A percentile compares a stretch with the other conserved stretches of the same genome.
Conservation (phyloP, 2,888 invertebrate species). For the Pimpla rufipes region DNA sequence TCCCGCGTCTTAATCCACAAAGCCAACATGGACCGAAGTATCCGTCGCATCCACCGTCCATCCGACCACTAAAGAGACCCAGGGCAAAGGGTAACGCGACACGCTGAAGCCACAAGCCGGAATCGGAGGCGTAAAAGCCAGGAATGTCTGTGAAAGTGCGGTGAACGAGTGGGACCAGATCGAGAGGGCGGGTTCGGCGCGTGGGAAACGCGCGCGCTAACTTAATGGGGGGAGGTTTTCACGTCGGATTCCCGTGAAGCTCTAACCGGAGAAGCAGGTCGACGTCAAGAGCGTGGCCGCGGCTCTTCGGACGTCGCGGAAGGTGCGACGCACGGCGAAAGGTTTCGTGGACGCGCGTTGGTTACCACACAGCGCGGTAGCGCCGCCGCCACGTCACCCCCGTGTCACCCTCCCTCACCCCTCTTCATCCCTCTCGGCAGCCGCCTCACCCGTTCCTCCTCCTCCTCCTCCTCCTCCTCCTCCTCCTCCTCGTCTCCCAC, state of each 20-base stretch:
- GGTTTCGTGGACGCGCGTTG: conserved; percentile 30
- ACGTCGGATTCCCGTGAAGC: conserved; percentile 20
- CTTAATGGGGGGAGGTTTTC: conserved; percentile 29
- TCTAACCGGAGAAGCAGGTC: conserved; percentile 19
- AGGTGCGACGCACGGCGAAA: conserved; percentile 2
- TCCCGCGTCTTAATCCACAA: too few species aligned
- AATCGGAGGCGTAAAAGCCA: conserved; percentile 9
- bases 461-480: conserved; percentile 4
- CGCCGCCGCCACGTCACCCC: conserved; percentile 33
- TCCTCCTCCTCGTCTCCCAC: conserved; percentile 16
- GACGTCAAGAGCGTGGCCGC: conserved; percentile 1
- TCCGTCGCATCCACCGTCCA: too few species aligned
- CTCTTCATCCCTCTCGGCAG: conserved; percentile 24
- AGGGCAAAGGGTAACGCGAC: neutral
- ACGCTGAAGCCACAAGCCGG: neutral
- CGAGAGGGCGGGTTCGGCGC: conserved; percentile 15
- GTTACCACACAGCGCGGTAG: conserved; percentile 37
- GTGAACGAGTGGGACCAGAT: conserved; percentile 15
- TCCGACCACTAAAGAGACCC: too few species aligned
- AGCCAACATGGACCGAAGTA: too few species aligned
- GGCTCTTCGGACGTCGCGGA: neutral
- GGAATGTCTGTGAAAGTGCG: neutral
- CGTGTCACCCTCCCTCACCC: conserved; percentile 18
- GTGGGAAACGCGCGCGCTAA: conserved; percentile 16
- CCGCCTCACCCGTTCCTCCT: conserved; percentile 1